Evolutionary conservation across 2,888 invertebrate genomes (phyloP).

Genomic region (Microctonus hyperodae): DNA sequence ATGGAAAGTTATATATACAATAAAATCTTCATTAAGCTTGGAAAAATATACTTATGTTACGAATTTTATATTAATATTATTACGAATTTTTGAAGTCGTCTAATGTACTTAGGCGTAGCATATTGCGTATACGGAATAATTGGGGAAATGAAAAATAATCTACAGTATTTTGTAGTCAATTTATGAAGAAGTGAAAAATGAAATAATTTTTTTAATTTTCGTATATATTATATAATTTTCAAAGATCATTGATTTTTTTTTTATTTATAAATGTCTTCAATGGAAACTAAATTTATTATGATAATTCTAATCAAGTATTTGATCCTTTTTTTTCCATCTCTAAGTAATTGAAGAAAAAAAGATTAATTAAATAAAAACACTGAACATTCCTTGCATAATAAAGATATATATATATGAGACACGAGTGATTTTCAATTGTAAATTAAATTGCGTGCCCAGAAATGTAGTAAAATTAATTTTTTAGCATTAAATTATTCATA

Average conservation of each 20-base stretch:
- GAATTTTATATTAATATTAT: conserved; percentile 1
- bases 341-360: background rate
- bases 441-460: background rate
- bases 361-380: background rate
- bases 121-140: background rate
- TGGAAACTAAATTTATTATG: conserved; percentile 17
- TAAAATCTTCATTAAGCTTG: background rate
- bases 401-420: background rate
- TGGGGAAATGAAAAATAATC: background rate
- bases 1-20: conserved; percentile 6
- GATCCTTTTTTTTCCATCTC: conserved; percentile 7
- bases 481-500: background rate
- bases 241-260: background rate
- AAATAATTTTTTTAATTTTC: no score
- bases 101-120: conserved; percentile 26
- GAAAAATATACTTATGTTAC: background rate
- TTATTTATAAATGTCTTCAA: conserved; percentile 3
- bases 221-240: background rate
- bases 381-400: background rate
- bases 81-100: background rate
- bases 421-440: background rate
- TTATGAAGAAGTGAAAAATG: background rate
- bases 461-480: background rate
- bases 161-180: no score
- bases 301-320: background rate